These are phyloP conservation scores for Epizoanthus rinbou DNA, from an alignment of 92 coral and sea anemone genomes.

Conservation along the genomic window DNA sequence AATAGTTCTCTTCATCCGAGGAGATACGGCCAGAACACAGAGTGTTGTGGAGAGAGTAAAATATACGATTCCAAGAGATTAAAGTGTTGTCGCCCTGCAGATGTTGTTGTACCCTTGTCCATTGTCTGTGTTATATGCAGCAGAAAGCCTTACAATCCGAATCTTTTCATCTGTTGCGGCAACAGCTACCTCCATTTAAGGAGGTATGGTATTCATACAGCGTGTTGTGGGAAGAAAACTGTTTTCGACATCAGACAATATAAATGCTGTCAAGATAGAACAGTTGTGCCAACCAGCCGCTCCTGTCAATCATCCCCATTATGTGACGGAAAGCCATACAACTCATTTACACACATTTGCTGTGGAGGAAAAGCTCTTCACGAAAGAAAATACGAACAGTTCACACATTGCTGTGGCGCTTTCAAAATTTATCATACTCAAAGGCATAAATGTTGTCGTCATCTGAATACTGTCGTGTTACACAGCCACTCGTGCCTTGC, in stretches of 20 bases:
- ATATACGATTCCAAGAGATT: not conserved
- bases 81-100: constrained; percentile 22
- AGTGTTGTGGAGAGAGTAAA: constrained; percentile 16
- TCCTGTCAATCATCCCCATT: constrained; percentile 9
- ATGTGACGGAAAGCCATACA: constrained; percentile 21
- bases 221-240: constrained; percentile 7
- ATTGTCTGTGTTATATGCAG: constrained; percentile 6
- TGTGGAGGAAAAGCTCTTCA: constrained; percentile 18
- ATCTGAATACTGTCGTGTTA: not conserved
- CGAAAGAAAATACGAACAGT: constrained; percentile 9
- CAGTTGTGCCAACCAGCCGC: constrained; percentile 1
- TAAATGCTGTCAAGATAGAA: constrained; percentile 27
- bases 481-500: constrained; percentile 21
- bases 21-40: not conserved
- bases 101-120: constrained; percentile 11
- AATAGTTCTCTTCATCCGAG: not conserved
- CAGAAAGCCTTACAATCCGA: constrained; percentile 15
- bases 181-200: constrained; percentile 11
- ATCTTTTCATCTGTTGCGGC: constrained; percentile 21
- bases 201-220: constrained; percentile 14
- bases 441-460: constrained; percentile 14
- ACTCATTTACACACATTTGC: constrained; percentile 23
- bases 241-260: constrained; percentile 14
- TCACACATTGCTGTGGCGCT: constrained; percentile 33
- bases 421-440: constrained; percentile 4